A percentile compares a stretch with the other conserved stretches of the same genome.
Evolutionary conservation across 2,113 vertebrate genomes (phyloP).

Genomic region (Gymnogyps californianus): DNA sequence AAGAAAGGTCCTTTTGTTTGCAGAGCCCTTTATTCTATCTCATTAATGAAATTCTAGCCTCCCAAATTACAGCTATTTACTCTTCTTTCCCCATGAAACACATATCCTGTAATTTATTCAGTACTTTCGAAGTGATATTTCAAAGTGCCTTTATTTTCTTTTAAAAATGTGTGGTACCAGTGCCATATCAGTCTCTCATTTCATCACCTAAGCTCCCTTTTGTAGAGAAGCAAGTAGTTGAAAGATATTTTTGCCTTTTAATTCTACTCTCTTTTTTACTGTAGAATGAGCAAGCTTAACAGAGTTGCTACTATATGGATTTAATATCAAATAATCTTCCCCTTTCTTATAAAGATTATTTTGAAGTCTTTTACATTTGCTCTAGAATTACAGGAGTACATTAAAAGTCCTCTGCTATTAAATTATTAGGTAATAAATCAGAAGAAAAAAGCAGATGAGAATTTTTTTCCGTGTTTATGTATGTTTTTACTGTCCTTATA

Average conservation of each 20-base stretch:
- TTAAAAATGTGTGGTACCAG: not conserved
- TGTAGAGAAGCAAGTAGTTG: not conserved
- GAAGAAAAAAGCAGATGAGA: not conserved
- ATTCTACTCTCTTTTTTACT: not conserved
- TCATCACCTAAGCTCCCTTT: not conserved
- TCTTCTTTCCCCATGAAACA: slow-evolving; percentile 7
- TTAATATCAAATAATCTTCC: not conserved
- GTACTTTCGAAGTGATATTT: not conserved
- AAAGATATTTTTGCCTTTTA: not conserved
- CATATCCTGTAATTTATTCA: slow-evolving; percentile 46
- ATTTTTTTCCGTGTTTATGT: not conserved
- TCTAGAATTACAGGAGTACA: not conserved
- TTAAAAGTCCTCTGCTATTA: not conserved
- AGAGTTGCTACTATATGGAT: not conserved
- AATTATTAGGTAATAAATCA: slow-evolving; percentile 39
- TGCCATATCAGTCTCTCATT: not conserved
- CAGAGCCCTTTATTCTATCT: not conserved
- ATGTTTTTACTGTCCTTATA: not conserved
- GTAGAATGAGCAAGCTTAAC: not conserved
- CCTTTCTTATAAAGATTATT: not conserved
- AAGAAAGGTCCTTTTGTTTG: slow-evolving; percentile 49
- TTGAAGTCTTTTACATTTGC: not conserved
- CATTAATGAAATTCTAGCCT: slow-evolving; percentile 46
- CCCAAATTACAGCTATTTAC: slow-evolving; percentile 46
- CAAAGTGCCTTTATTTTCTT: slow-evolving; percentile 24